Percentiles rank a stretch among this genome's conserved stretches.
Conservation (phyloP, 1,140 invertebrate species). For the Drosophila simulans region DNA sequence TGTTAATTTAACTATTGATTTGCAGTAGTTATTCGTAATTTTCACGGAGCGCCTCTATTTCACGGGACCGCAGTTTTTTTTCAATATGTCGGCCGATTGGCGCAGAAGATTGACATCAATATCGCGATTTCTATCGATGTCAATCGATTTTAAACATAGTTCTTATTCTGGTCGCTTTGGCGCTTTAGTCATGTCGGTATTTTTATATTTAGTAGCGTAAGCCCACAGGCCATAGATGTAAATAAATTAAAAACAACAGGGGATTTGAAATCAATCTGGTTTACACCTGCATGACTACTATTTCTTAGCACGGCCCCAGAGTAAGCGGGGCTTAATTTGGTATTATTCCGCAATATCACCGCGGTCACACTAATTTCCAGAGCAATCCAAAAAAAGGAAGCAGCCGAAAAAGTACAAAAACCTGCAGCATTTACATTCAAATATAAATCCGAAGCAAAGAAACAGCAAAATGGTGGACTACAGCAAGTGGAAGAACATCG, state of each 20-base stretch:
- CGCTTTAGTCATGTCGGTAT: too few relatives aligned
- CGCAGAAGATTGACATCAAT: not conserved
- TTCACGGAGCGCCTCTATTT: conserved; percentile 51
- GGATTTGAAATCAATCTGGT: too few relatives aligned
- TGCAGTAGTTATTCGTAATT: conserved; percentile 49
- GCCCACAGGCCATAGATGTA: too few relatives aligned
- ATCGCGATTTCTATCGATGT: too few relatives aligned
- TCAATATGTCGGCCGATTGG: conserved; percentile 23
- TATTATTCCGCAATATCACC: not conserved
- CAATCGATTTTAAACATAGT: too few relatives aligned
- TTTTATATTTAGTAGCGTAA: too few relatives aligned
- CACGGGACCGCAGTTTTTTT: conserved; percentile 69
- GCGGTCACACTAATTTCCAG: conserved; percentile 20
- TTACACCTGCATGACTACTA: too few relatives aligned
- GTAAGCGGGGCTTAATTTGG: not conserved
- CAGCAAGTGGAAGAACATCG: conserved; percentile 98
- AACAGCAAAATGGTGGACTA: conserved; percentile 92
- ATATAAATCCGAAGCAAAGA: conserved; percentile 20
- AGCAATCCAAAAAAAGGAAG: conserved; percentile 31
- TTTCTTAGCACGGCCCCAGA: too few relatives aligned
- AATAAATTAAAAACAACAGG: too few relatives aligned
- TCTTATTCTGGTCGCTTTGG: too few relatives aligned
- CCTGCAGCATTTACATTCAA: conserved; percentile 15
- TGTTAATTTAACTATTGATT: conserved; percentile 61
- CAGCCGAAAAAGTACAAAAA: conserved; percentile 39